Percentiles rank a stretch among this genome's conserved stretches.
Conservation (phyloP, 2,797 vertebrate species). For the Picus viridis region DNA sequence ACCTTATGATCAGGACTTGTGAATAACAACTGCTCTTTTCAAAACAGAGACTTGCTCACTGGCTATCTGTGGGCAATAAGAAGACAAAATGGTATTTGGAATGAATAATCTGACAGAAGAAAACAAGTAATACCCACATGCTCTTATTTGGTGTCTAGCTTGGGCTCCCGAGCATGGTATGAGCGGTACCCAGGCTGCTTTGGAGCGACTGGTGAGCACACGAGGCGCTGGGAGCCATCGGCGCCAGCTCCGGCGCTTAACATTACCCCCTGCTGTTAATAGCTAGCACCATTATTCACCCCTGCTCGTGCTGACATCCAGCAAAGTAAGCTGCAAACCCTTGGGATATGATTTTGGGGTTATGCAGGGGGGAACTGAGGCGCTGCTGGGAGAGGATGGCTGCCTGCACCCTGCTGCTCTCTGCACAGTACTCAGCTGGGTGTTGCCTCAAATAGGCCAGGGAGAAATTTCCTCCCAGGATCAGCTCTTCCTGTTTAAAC, state of each 20-base stretch:
- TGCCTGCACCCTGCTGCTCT: accelerated
- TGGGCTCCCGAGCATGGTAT: background rate
- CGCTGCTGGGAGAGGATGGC: accelerated
- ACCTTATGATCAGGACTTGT: background rate
- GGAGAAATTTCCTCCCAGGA: background rate
- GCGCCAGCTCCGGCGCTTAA: background rate
- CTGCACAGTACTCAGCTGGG: accelerated
- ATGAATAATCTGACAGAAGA: constrained; percentile 7
- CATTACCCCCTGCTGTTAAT: constrained; percentile 11
- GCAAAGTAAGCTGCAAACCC: background rate
- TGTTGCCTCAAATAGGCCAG: background rate
- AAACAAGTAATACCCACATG: constrained; percentile 34
- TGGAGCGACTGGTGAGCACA: background rate
- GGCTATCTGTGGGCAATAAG: background rate
- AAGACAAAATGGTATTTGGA: background rate
- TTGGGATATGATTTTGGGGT: background rate
- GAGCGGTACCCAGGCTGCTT: background rate
- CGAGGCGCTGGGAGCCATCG: background rate
- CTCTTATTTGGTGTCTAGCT: constrained; percentile 41
- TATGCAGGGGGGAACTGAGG: background rate
- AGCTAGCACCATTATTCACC: constrained; percentile 16
- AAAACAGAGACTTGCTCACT: background rate
- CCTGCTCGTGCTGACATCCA: background rate
- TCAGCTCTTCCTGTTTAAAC: background rate
- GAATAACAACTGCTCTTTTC: background rate